phyloP scores from a whole-genome alignment of 2,113 vertebrate species.

The Anoura caudifer region DNA sequence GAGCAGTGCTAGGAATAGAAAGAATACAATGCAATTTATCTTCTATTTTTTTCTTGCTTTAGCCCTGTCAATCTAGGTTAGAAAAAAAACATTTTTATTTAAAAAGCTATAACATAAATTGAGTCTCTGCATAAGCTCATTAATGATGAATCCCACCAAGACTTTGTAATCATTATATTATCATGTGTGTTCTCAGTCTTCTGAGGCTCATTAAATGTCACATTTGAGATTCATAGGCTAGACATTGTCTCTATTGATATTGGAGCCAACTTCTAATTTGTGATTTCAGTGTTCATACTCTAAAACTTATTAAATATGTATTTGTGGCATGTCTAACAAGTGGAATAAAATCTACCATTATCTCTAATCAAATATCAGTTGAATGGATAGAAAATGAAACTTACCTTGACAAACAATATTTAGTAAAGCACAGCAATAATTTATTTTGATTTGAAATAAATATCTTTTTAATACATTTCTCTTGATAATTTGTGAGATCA shows the following conservation, averaged over 20 bases:
- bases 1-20: not conserved
- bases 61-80: not conserved
- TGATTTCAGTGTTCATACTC: constrained; percentile 28
- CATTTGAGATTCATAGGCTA: not conserved
- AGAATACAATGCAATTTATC: not conserved
- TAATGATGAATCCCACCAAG: not conserved
- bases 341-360: constrained; percentile 43
- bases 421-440: constrained; percentile 52
- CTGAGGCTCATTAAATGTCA: constrained; percentile 16
- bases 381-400: not conserved
- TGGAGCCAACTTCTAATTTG: constrained; percentile 17
- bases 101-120: not conserved
- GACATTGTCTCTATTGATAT: constrained; percentile 2
- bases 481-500: not conserved
- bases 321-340: constrained; percentile 9
- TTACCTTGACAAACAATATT: constrained; percentile 29
- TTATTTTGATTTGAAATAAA: constrained; percentile 49
- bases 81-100: constrained; percentile 5
- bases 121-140: not conserved
- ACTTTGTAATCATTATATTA: constrained; percentile 6
- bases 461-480: constrained; percentile 15
- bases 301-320: constrained; percentile 16
- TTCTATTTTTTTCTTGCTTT: constrained; percentile 17
- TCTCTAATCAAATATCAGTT: constrained; percentile 42
- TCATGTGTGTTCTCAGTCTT: not conserved